Conservation (phyloP, 2,797 vertebrate species). For the Oreonectes daqikongensis region DNA sequence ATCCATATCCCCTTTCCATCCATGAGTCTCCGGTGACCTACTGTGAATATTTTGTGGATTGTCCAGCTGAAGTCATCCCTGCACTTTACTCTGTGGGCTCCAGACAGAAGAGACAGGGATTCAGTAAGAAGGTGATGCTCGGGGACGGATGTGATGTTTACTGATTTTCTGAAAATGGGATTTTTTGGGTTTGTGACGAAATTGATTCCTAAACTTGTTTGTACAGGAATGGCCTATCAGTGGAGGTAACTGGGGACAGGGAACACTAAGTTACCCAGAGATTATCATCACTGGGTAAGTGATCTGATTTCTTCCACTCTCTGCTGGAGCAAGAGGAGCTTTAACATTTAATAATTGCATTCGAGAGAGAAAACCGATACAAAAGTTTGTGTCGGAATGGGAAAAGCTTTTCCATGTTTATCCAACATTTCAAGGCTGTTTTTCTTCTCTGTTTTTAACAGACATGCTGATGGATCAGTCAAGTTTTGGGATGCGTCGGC, state of each 20-base stretch:
- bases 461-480: slow-evolving; percentile 96
- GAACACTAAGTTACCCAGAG: slow-evolving; percentile 94
- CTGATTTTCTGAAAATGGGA: not conserved
- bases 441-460: slow-evolving; percentile 61
- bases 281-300: slow-evolving; percentile 97
- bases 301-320: not conserved
- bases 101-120: slow-evolving; percentile 95
- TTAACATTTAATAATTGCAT: not conserved
- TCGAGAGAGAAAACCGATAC: not conserved
- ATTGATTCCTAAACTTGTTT: slow-evolving; percentile 52
- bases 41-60: slow-evolving; percentile 97
- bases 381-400: not conserved
- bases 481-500: slow-evolving; percentile 99
- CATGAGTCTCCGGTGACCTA: slow-evolving; percentile 97
- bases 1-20: slow-evolving; percentile 92
- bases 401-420: not conserved
- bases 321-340: not conserved
- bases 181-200: not conserved
- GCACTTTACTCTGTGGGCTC: slow-evolving; percentile 95
- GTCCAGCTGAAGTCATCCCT: slow-evolving; percentile 93
- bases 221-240: slow-evolving; percentile 94
- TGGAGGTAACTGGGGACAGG: slow-evolving; percentile 97
- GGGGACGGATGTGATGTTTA: not conserved
- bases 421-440: not conserved
- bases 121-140: slow-evolving; percentile 92